Conservation (phyloP, 1,140 invertebrate species). For the Pentalonia nigronervosa region DNA sequence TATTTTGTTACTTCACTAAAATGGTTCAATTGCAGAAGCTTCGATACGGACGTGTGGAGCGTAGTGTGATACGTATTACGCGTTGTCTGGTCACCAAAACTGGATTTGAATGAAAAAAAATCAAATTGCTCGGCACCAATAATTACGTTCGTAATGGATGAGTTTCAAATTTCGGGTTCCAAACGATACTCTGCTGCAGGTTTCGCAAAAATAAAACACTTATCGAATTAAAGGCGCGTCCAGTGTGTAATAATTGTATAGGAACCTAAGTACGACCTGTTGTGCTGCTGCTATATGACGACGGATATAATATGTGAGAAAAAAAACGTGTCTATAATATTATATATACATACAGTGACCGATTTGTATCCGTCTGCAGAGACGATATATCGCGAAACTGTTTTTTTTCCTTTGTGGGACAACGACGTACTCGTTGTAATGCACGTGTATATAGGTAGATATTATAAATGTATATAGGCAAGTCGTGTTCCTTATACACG, state of each 20-base stretch:
- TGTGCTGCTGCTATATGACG: not conserved
- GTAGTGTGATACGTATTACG: not conserved
- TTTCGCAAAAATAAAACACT: not conserved
- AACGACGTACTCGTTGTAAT: not conserved
- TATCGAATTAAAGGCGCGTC: not conserved
- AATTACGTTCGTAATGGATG: not conserved
- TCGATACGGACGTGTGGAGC: too few species aligned
- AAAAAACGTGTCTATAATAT: not conserved
- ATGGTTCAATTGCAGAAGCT: not conserved
- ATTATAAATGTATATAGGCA: not conserved
- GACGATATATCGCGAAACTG: slow-evolving; percentile 5
- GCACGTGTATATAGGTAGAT: not conserved
- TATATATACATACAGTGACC: not conserved
- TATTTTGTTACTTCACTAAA: not conserved
- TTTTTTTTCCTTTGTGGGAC: slow-evolving; percentile 13
- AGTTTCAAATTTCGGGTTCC: not conserved
- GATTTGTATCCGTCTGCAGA: not conserved
- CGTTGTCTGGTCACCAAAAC: not conserved
- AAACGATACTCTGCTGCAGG: too few species aligned
- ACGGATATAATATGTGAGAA: not conserved
- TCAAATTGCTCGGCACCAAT: too few species aligned
- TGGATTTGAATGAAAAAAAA: not conserved
- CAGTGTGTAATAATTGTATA: not conserved
- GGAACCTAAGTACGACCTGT: too few species aligned
- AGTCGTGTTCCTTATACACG: not conserved